Conservation (phyloP, 2,797 vertebrate genomes). For the Lepidocolaptes lacrymiger region DNA sequence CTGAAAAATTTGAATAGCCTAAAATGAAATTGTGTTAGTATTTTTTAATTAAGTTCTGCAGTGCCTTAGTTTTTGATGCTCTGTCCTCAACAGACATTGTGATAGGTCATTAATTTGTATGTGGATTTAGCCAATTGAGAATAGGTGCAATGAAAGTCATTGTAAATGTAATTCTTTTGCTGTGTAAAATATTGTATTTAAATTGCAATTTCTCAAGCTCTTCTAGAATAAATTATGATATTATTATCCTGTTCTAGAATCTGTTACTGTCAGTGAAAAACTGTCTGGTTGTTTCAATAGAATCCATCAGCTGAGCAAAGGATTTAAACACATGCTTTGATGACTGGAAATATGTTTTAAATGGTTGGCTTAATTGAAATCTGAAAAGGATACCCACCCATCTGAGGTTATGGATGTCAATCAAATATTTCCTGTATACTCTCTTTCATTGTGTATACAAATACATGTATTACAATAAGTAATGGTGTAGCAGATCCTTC, state of each 20-base stretch:
- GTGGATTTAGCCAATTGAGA: conserved; percentile 38
- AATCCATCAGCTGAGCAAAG: neutral
- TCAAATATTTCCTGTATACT: neutral
- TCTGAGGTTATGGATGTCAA: neutral
- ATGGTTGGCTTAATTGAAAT: neutral
- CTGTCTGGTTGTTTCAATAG: neutral
- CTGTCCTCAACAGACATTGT: conserved; percentile 1
- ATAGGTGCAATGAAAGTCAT: neutral
- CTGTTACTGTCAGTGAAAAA: neutral
- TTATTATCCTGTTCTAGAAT: neutral
- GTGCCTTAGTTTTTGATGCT: neutral
- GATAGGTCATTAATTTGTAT: conserved; percentile 53
- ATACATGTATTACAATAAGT: neutral
- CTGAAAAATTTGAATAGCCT: conserved; percentile 12
- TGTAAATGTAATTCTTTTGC: conserved; percentile 6
- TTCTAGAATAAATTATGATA: neutral
- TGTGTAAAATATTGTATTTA: conserved; percentile 7
- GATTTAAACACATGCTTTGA: neutral
- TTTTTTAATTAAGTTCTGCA: conserved; percentile 23
- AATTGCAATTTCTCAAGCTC: neutral
- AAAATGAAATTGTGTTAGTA: conserved; percentile 7
- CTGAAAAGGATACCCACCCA: neutral
- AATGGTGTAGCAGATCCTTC: neutral
- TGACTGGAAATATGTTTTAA: neutral
- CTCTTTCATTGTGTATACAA: neutral